Evolutionary conservation across 2,113 vertebrate species (phyloP).

Genomic region (Megaleporinus macrocephalus): DNA sequence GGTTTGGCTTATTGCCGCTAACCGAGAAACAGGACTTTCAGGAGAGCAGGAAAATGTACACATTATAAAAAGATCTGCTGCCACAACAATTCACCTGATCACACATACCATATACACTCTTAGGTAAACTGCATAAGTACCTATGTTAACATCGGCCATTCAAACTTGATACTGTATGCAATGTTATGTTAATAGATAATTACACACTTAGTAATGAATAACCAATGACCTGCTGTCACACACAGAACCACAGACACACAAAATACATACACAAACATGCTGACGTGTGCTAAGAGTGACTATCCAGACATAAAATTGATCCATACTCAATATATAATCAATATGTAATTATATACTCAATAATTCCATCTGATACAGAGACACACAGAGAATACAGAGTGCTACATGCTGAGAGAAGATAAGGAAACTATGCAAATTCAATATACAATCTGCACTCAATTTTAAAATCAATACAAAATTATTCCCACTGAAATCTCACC

Average conservation of each 20-base stretch:
- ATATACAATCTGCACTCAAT: no score
- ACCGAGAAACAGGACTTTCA: constrained; percentile 63
- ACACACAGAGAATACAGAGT: no score
- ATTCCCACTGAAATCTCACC: no score
- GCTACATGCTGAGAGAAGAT: no score
- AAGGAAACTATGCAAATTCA: no score
- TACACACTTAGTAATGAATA: background rate
- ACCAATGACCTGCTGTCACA: background rate
- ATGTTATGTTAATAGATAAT: no score
- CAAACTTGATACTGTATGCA: no score
- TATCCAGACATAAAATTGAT: background rate
- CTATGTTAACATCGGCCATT: no score
- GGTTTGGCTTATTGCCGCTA: constrained; percentile 61
- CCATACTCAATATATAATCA: background rate
- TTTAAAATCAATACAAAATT: no score
- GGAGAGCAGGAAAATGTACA: background rate
- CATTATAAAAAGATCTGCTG: background rate
- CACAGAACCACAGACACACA: background rate
- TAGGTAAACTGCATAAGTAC: no score
- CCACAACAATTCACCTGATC: background rate
- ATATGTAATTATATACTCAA: background rate
- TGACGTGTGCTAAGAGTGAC: no score
- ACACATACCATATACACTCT: background rate
- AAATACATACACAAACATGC: background rate
- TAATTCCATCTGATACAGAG: no score